Base-by-base conservation (phyloP, 2,113 vertebrate genomes). In the Sigmodon hispidus region DNA sequence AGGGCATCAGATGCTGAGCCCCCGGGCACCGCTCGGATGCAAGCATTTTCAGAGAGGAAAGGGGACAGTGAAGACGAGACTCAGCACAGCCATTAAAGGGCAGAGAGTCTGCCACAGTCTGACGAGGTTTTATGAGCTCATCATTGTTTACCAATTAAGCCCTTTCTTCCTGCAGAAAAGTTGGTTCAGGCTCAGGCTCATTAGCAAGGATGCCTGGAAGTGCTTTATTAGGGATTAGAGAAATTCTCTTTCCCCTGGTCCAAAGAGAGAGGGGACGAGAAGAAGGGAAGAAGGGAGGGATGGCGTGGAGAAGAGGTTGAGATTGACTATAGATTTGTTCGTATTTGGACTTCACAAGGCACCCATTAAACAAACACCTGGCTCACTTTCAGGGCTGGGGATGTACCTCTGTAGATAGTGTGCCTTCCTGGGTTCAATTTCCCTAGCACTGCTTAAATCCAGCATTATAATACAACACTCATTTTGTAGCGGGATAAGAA, bases 131-230 rank as follows among this genome's bases (percentile, higher is more conserved):
- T 26, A n/a, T 76, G 89, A 61, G 29, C 87, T 43, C 63, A 5
- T 2, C n/a, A 50, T 67, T 59, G 84, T 57, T 65, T 11, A 7
- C 43, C 81, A 22, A 21, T 36, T 31, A 77, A 80, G n/a, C 88
- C 50, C 45, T 85, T 81, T 75, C 80, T 67, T 87, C 16, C 75
- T 26, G 34, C 15, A 0, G 93, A 94, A 88, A 96, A 96, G 85
- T 89, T 93, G 92, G 50, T 87, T 34, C 84, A 0, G 48, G n/a
- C 50, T 93, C 40, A 21, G 52, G 45, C 31, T 93, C 59, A 19
- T 80, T n/a, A 87, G 11, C 87, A 22, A 81, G 90, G 79, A 57
- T 70, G 48, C 26, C 40, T 15, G 94, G 16, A 67, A 77, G 36
- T 57, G 65, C 50, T 90, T 90, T 83, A 50, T 1, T 34, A 80